Evolutionary conservation across 2,113 vertebrate species (phyloP), one percentile per base, ranked within the genome.

Genomic region (Cephalophus harveyi): DNA sequence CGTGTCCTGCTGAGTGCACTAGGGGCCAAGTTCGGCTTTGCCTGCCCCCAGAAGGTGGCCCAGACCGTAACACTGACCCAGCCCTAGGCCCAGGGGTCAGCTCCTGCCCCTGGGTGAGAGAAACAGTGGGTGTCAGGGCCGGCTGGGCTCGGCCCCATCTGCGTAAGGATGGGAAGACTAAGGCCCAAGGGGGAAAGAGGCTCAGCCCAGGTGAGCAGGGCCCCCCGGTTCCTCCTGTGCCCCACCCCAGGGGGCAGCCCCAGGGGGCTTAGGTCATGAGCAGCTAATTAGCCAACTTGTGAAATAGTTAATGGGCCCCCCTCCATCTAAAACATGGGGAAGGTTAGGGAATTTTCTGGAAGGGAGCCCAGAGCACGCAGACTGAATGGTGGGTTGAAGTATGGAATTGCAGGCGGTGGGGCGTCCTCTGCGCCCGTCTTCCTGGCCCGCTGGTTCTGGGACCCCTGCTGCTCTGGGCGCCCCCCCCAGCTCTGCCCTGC

Each of bases 401-500:
- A 36, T 40, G 82, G 52, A 57, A 11, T 84, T 57, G 30, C 52
- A 46, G 27, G 59, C 1, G 0, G 1, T 23, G 16, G 21, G 16
- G 21, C 5, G 59, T 17, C 40, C 25, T 23, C 60, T 21, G 23
- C 36, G 7, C 5, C 21, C 40, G 91, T 27, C 23, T 19, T 19
- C n/a, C 55, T 15, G 0, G 40, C 33, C n/a, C 7, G 0, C 17
- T 3, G 28, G 19, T 76, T 46, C 9, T 36, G 28, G 16, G 81
- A 30, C n/a, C 36, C 60, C 57, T 57, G 11, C 28, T 21, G 30
- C 10, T 7, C 48, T 4, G 0, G 1, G 1, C 12, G 7, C 74
- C 6, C 21, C 17, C 64, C 12, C 64, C 84, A 19, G 25, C 30
- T 0, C 0, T 23, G 8, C 13, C 50, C 9, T 33, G 23, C 54